Base-by-base conservation (phyloP, 30 jellyfish, hydroid and myxozoan species). In the Cassiopea andromeda region DNA sequence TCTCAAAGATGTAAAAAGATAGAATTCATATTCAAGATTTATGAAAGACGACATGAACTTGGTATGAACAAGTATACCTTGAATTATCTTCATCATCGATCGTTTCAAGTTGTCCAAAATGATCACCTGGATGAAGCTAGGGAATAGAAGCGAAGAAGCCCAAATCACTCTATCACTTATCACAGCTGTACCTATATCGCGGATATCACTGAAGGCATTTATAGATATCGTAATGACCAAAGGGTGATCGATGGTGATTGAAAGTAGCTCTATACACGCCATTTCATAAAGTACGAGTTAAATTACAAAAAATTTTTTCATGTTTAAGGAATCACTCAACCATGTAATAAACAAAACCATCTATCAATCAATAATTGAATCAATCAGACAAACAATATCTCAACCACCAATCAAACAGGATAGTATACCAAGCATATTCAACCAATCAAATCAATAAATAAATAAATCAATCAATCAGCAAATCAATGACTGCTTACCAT, bases 81-180 rank as follows among this genome's bases (percentile, higher is more conserved):
- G 73, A 64, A 2, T 48, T 46, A 58, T 48, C 80, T 43, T 76
- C 59, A 57, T 84, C 92, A 16, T 54, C 6, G 17, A n/a, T n/a
- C 50, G 57, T 58, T 44, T 71, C 92, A 2, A 84, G 78, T 17
- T 73, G 48, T 17, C 92, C 92, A 84, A 84, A 84, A 84, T 84
- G 73, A 6, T 84, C 85, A 14, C 92, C 92, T 69, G 61, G 67
- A 17, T 27, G 44, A 72, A 84, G 92, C 92, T 84, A 71, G 8
- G 50, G 27, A 44, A 44, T 7, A 9, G 70, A 12, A 54, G 54
- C n/a, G n/a, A 2, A 46, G 64, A 54, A 54, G 12, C 7, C 38
- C 10, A 54, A 3, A 54, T 54, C 64, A 54, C 12, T 10, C 10
- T 6, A 54, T 10, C 64, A 54, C 10, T 54, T 3, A 10, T 10